Conservation (phyloP, 2,888 invertebrate species). For the Drosophila neutralis region DNA sequence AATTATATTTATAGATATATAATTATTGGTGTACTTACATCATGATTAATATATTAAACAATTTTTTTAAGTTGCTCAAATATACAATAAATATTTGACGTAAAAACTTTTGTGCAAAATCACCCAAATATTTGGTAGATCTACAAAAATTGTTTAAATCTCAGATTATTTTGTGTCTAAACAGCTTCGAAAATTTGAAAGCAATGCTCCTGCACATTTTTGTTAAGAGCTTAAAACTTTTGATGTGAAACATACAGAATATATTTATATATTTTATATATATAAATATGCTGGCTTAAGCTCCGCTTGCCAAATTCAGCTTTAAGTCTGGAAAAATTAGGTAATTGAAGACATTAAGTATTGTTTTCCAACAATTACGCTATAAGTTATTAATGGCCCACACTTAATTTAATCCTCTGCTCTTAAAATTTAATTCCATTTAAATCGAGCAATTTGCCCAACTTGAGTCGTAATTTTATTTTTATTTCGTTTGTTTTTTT, state of each 20-base stretch:
- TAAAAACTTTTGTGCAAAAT: neutral
- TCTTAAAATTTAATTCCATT: slow-evolving; percentile 2
- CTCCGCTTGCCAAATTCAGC: neutral
- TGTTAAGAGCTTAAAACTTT: neutral
- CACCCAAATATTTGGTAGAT: neutral
- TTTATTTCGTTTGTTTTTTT: neutral
- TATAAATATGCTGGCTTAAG: neutral
- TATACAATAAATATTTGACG: neutral
- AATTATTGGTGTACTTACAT: neutral
- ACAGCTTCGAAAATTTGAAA: neutral
- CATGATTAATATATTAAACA: neutral
- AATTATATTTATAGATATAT: neutral
- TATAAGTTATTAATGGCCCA: slow-evolving; percentile 14
- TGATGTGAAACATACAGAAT: neutral
- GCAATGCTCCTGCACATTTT: no score
- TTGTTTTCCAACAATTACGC: slow-evolving; percentile 7
- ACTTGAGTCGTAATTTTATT: neutral
- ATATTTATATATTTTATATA: neutral
- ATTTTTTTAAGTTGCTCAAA: neutral
- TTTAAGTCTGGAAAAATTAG: neutral
- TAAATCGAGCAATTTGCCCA: slow-evolving; percentile 14
- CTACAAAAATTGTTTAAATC: neutral
- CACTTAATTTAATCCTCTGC: slow-evolving; percentile 15
- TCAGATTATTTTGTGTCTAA: neutral
- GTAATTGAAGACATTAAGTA: neutral